phyloP scores from a whole-genome alignment of 92 coral and sea anemone genomes.

The Diadumene lineata region DNA sequence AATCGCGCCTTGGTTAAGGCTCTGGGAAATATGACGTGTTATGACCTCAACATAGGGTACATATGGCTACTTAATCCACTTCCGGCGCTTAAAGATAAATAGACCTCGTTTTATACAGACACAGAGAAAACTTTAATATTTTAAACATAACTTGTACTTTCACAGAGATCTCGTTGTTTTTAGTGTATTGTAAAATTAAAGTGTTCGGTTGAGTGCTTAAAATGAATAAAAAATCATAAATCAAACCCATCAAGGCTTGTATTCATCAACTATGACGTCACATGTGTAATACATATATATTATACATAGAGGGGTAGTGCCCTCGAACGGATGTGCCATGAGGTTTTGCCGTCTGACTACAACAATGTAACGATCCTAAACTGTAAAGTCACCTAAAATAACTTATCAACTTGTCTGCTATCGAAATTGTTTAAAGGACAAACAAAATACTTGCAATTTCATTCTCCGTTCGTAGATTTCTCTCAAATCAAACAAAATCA shows the following conservation, averaged over 20 bases:
- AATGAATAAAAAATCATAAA: neutral
- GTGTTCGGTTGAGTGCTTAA: neutral
- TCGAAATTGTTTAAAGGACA: too few relatives aligned
- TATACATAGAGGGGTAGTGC: neutral
- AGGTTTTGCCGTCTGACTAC: slow-evolving; percentile 3
- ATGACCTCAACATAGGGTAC: slow-evolving; percentile 9
- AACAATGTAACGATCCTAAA: neutral
- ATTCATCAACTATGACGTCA: slow-evolving; percentile 2
- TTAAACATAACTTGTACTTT: neutral
- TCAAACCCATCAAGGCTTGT: neutral
- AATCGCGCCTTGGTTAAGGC: neutral
- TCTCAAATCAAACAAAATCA: too few relatives aligned
- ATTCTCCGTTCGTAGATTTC: too few relatives aligned
- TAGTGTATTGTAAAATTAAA: neutral
- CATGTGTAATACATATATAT: neutral
- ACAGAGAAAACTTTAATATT: neutral
- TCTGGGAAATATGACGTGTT: slow-evolving; percentile 1
- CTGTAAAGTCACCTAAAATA: neutral
- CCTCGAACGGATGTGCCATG: slow-evolving; percentile 5
- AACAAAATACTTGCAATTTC: too few relatives aligned
- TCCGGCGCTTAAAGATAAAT: slow-evolving; percentile 25
- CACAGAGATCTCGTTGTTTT: neutral
- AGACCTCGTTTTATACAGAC: neutral
- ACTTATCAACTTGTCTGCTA: too few relatives aligned
- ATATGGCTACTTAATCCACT: slow-evolving; percentile 9